Base-by-base conservation (phyloP, 2,888 invertebrate species). In the Megaustenia siamemsis region DNA sequence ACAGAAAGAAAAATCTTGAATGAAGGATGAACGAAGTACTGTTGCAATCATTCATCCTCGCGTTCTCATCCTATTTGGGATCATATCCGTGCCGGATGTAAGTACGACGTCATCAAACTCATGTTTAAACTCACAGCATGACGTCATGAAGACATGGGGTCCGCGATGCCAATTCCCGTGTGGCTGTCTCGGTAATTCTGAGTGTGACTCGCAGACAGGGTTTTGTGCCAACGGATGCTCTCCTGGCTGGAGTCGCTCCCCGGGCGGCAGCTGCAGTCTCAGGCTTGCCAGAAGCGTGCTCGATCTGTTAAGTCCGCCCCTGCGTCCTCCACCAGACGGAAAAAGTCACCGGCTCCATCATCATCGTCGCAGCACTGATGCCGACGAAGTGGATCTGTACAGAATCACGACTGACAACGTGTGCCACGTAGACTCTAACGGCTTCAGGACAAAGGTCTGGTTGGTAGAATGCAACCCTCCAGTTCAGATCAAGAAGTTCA, bases 141-240 rank as follows among this genome's bases (percentile, higher is more conserved):
- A n/a, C 4, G 35, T 12, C 24, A 49, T 10, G 21, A 80, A 68
- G 45, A 80, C 68, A 18, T 80, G 80, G 80, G 80, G 80, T 8
- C 38, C 68, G 12, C 5, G 15, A 5, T 80, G 80, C 49, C 35
- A 68, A 69, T 15, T 10, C 6, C 1, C n/a, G 28, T 80, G 80
- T 43, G 32, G 32, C 69, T 80, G 80, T 18, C 49, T n/a, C 21
- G 24, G 69, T 1, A 69, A 80, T 10, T 6, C 28, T 3, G 4
- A 24, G 32, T 80, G 80, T 10, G 68, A 68, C 8, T 40, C 45
- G 10, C n/a, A n/a, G n/a, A 53, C 1, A 12, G 80, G 80, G 15
- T 43, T 24, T 28, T 80, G 80, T 8, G 40, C 69, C 1, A 45
- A 35, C n/a, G 80, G 80, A 1, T 80, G 80, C 35, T 38, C 1